Percentiles rank a stretch among this genome's conserved stretches.
Evolutionary conservation across 1,140 invertebrate genomes (phyloP).

Genomic region (Brachionus paranguensis): DNA sequence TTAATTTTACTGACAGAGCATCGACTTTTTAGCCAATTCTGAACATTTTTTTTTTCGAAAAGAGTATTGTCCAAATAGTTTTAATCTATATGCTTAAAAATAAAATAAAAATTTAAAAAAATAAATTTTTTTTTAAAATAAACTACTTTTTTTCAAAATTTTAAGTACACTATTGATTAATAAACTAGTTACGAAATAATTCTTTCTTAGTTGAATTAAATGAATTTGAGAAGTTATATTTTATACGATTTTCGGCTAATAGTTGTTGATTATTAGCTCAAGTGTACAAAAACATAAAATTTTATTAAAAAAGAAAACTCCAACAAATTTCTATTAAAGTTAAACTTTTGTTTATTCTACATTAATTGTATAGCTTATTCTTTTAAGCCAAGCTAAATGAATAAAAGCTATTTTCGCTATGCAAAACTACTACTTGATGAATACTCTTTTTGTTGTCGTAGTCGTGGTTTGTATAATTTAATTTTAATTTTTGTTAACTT

Average conservation of each 20-base stretch:
- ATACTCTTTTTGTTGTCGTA: neutral
- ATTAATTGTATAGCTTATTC: neutral
- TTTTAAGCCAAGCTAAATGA: neutral
- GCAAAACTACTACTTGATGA: neutral
- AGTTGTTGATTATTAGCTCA: neutral
- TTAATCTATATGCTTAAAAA: neutral
- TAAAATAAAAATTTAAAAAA: too few species aligned
- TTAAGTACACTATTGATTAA: neutral
- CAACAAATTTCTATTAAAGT: neutral
- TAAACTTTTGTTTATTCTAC: neutral
- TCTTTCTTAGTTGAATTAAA: neutral
- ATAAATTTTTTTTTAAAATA: neutral
- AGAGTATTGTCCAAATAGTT: neutral
- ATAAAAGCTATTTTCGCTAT: neutral
- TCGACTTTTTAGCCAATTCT: neutral
- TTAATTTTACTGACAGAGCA: neutral
- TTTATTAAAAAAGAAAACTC: neutral
- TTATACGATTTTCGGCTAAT: neutral
- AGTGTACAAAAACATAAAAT: neutral
- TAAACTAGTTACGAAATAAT: neutral
- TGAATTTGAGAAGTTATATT: neutral
- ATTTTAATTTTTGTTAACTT: neutral
- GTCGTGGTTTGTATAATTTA: neutral
- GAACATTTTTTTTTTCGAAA: neutral
- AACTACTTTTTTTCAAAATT: neutral